These are phyloP conservation scores for Ophion slaviceki DNA, from an alignment of 2,888 invertebrate species.

Conservation along the genomic window DNA sequence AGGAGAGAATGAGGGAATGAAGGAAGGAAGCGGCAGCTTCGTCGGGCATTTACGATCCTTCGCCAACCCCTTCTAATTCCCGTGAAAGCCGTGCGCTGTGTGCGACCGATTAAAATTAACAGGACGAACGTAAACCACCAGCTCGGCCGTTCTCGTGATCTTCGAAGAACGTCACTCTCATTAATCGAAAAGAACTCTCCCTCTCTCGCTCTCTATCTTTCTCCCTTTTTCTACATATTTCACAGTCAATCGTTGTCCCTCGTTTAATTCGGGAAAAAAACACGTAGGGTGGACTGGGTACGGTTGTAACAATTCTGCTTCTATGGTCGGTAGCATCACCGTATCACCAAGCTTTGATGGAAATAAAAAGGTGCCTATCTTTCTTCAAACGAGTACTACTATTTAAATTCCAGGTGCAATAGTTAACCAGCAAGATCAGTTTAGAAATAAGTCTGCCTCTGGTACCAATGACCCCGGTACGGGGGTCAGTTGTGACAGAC, in stretches of 20 bases:
- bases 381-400: too few relatives aligned
- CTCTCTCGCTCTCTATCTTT: neutral
- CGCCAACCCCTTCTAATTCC: slow-evolving; percentile 76
- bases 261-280: slow-evolving; percentile 5
- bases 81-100: slow-evolving; percentile 73
- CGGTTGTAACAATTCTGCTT: too few relatives aligned
- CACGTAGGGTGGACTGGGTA: too few relatives aligned
- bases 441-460: too few relatives aligned
- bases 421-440: too few relatives aligned
- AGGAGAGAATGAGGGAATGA: slow-evolving; percentile 38
- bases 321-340: too few relatives aligned
- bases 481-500: too few relatives aligned
- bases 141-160: slow-evolving; percentile 39
- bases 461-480: too few relatives aligned
- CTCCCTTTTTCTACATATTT: neutral
- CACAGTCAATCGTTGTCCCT: neutral
- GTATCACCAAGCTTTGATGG: too few relatives aligned
- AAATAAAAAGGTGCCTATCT: too few relatives aligned
- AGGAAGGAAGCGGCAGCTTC: slow-evolving; percentile 34
- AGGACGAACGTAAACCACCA: slow-evolving; percentile 64
- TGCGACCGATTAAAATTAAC: slow-evolving; percentile 79
- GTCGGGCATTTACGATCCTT: slow-evolving; percentile 68
- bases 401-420: too few relatives aligned
- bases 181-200: slow-evolving; percentile 36
- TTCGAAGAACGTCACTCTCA: slow-evolving; percentile 47